Base-by-base conservation (phyloP, 1,140 invertebrate species). In the Drosophila virilis region DNA sequence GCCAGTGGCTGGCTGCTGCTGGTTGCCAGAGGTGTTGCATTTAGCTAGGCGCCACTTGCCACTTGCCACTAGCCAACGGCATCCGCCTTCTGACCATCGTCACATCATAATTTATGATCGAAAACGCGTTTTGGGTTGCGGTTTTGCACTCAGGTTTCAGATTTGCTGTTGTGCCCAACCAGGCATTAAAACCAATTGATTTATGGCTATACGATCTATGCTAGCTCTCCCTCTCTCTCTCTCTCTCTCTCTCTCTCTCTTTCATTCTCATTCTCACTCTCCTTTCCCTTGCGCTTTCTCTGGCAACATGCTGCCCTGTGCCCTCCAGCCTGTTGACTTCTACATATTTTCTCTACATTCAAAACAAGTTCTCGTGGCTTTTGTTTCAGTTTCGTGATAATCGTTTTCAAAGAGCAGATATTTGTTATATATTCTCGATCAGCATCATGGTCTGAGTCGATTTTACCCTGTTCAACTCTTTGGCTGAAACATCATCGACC, bases 101-200 rank as follows among this genome's bases (percentile, higher is more conserved):
- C 60, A 54, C 40, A 52, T 71, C 59, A 89, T 89, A 88, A 88
- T 88, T 88, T 88, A 88, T 88, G 83, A 88, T 88, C 83, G 84
- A 89, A 77, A 77, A 74, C 84, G 83, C 83, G 84, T 79, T 77
- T 86, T 76, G 84, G 80, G 69, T 68, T 68, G 58, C 68, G 35
- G 52, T 68, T 68, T 75, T 66, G 55, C 73, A 35, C 68, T 55
- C 75, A 69, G 66, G 48, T 59, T 64, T 84, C 69, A 69, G 43
- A 66, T 73, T 74, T 70, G 64, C 64, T 71, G 66, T 62, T 48
- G 46, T 73, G 70, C 70, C 70, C 70, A 60, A 59, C 58, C 28
- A 33, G 68, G 76, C 73, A 88, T 88, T 86, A 86, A 82, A 88
- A 62, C 77, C 83, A 83, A 88, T 88, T 88, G 83, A 88, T 88